Evolutionary conservation across 2,797 vertebrate species (phyloP).

Genomic region (Tangara arthus): DNA sequence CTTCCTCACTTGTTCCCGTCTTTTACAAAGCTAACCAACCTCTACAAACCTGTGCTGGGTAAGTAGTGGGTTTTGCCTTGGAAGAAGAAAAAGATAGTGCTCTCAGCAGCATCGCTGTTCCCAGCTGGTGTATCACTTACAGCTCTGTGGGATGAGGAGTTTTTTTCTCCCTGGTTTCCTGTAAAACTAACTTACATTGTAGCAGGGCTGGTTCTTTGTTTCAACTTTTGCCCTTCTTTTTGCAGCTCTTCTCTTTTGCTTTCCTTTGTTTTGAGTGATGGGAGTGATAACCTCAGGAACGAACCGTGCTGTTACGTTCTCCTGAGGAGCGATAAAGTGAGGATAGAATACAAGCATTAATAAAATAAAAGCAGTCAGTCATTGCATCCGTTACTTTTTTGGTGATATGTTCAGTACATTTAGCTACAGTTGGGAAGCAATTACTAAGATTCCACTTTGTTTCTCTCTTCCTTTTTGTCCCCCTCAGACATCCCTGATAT

Average conservation of each 20-base stretch:
- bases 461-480: constrained; percentile 5
- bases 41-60: constrained; percentile 98
- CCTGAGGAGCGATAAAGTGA: background rate
- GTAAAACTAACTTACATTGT: background rate
- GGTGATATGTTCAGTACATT: background rate
- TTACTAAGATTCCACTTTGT: background rate
- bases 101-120: background rate
- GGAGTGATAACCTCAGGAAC: background rate
- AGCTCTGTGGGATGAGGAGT: background rate
- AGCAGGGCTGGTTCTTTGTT: background rate
- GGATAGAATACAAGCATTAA: background rate
- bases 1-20: constrained; percentile 96
- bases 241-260: background rate
- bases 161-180: background rate
- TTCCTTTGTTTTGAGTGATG: background rate
- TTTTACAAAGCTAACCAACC: constrained; percentile 95
- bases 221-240: background rate
- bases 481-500: constrained; percentile 88
- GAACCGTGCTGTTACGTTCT: background rate
- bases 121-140: accelerated
- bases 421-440: background rate
- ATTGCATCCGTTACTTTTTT: background rate
- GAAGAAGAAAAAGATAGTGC: background rate
- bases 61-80: constrained; percentile 53
- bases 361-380: background rate